Evolutionary conservation across 2,113 vertebrate species (phyloP), one percentile per base, ranked within the genome.

Genomic region (Cardinalis cardinalis): DNA sequence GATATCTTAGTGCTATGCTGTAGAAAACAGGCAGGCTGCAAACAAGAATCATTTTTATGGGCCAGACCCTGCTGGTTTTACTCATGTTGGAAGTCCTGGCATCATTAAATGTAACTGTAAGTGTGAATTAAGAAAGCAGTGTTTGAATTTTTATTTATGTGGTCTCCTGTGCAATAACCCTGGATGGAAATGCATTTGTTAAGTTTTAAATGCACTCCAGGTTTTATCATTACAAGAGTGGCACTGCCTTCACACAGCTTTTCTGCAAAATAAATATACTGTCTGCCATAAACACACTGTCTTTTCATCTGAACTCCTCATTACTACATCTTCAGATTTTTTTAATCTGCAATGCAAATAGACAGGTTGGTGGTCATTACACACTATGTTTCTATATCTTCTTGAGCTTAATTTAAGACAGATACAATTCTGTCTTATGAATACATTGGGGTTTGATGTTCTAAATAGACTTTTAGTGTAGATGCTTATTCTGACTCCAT

Each of bases 381-480:
- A 82, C 20, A 13, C 53, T 28, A 46, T 17, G 10, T 59, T 87
- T 65, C 78, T 71, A 3, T 60, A 52, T 55, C 19, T 91, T 88
- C 73, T 75, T 38, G 18, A 69, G 53, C 17, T 85, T 96, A 90
- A 92, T 95, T 95, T 95, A 94, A 95, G 91, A 80, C 44, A 92
- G 90, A 94, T 48, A 89, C 12, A 23, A 14, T 10, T 53, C 36
- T 87, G 59, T 82, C 90, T 93, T 73, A 20, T 76, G 51, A 96
- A 93, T 63, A 74, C 61, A 55, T 66, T 63, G 63, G 31, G 41
- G 94, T 95, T 95, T 81, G 19, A 87, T 90, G 65, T 75, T 73
- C 89, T 96, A 96, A 97, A 97, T 81, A 96, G 88, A 97, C 96
- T 96, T 95, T 82, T 69, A 94, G 91, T 91, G 93, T 84, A 96